Conservation (phyloP, 2,888 invertebrate species). For the Geotrupes spiniger region DNA sequence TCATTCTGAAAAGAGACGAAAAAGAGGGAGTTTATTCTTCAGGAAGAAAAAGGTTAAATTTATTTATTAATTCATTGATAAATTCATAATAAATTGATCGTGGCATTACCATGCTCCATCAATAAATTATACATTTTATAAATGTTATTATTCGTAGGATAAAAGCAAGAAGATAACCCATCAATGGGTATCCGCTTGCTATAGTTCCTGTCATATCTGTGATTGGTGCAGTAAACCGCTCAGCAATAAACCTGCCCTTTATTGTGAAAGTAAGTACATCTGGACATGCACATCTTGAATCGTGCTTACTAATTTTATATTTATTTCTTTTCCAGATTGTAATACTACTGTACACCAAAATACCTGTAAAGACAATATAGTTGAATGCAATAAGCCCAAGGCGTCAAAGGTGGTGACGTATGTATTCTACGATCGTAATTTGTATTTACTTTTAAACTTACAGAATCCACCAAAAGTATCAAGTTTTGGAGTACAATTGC, state of each 20-base stretch:
- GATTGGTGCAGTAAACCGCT: constrained; percentile 78
- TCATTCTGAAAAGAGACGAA: constrained; percentile 80
- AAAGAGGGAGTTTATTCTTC: constrained; percentile 87
- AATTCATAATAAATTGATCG: no score
- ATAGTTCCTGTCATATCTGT: constrained; percentile 64
- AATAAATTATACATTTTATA: no score
- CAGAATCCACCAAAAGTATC: constrained; percentile 47
- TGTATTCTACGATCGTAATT: no score
- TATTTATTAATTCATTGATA: no score
- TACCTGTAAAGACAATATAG: constrained; percentile 83
- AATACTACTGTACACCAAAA: constrained; percentile 83
- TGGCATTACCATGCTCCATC: no score
- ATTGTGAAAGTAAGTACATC: constrained; percentile 73
- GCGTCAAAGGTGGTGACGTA: constrained; percentile 55
- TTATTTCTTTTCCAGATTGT: constrained; percentile 63
- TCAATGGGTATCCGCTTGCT: constrained; percentile 70
- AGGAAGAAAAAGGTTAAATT: constrained; percentile 77
- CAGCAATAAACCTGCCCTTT: constrained; percentile 77
- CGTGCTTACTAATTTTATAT: neutral
- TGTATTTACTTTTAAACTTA: constrained; percentile 22
- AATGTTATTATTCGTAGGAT: constrained; percentile 58
- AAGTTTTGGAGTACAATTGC: constrained; percentile 45
- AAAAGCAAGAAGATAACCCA: constrained; percentile 73
- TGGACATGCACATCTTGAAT: no score
- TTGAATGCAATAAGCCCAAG: constrained; percentile 77